These are phyloP conservation scores for Haliclona indistincta DNA, from an alignment of 37 sponge, comb jelly and placozoan genomes.

Conservation along the genomic window DNA sequence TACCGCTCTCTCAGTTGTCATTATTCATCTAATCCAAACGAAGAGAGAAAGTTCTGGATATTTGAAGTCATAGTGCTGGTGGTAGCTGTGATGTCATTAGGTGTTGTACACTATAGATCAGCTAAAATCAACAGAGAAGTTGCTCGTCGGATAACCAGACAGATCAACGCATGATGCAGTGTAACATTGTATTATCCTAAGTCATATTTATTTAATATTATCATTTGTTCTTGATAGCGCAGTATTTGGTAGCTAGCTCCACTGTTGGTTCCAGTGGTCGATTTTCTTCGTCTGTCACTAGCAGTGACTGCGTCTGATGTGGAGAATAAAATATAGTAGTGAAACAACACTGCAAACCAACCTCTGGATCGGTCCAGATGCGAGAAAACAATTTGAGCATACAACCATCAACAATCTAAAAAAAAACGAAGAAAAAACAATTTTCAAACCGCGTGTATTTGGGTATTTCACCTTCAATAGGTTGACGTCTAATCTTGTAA, in stretches of 20 bases:
- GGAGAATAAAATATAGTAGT: no score
- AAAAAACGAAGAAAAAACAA: background rate
- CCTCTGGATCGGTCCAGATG: background rate
- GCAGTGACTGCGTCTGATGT: no score
- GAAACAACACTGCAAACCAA: background rate
- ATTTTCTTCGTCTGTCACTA: background rate
- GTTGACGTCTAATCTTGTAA: no score
- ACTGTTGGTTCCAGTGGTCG: no score
- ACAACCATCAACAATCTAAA: background rate
- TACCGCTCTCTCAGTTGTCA: constrained; percentile 32
- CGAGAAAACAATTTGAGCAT: background rate
- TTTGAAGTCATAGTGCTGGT: constrained; percentile 42
- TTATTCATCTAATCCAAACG: constrained; percentile 17
- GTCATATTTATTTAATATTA: background rate
- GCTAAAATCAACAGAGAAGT: constrained; percentile 37
- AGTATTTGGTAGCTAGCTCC: no score
- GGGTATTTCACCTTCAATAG: no score
- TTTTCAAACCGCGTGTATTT: no score
- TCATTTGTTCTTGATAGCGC: no score
- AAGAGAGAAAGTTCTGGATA: constrained; percentile 41
- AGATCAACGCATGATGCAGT: constrained; percentile 42
- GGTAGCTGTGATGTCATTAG: constrained; percentile 16
- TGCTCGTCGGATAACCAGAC: constrained; percentile 45
- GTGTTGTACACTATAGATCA: constrained; percentile 20
- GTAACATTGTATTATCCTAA: background rate